Evolutionary conservation across 2,113 vertebrate genomes (phyloP).

Genomic region (Oreochromis tanganicae): DNA sequence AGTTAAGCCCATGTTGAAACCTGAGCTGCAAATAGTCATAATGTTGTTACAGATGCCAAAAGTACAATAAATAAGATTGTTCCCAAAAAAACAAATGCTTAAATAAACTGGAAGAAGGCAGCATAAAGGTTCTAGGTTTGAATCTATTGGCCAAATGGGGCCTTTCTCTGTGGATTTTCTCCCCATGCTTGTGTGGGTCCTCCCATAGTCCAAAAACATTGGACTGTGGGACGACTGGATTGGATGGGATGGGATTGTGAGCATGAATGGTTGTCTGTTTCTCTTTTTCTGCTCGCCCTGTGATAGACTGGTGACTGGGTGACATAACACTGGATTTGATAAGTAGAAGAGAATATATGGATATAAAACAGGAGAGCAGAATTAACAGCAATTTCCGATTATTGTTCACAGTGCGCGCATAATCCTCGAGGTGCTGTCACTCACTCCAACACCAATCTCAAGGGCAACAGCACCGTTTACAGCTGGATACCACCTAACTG

Average conservation of each 20-base stretch:
- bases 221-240: neutral
- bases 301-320: neutral
- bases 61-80: neutral
- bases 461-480: slow-evolving; percentile 37
- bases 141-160: neutral
- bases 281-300: neutral
- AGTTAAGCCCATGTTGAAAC: neutral
- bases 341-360: neutral
- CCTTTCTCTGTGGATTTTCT: neutral
- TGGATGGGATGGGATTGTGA: neutral
- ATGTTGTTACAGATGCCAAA: neutral
- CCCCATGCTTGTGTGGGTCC: neutral
- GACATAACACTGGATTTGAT: neutral
- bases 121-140: neutral
- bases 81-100: neutral
- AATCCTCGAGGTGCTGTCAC: slow-evolving; percentile 26
- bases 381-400: neutral
- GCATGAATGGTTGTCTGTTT: neutral
- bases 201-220: neutral
- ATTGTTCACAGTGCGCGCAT: slow-evolving; percentile 8
- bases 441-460: slow-evolving; percentile 48
- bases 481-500: slow-evolving; percentile 16
- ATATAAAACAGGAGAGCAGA: neutral
- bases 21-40: neutral
- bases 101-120: neutral